Evolutionary conservation across 2,888 invertebrate species (phyloP).

Genomic region (Dicyrtoma fusca): DNA sequence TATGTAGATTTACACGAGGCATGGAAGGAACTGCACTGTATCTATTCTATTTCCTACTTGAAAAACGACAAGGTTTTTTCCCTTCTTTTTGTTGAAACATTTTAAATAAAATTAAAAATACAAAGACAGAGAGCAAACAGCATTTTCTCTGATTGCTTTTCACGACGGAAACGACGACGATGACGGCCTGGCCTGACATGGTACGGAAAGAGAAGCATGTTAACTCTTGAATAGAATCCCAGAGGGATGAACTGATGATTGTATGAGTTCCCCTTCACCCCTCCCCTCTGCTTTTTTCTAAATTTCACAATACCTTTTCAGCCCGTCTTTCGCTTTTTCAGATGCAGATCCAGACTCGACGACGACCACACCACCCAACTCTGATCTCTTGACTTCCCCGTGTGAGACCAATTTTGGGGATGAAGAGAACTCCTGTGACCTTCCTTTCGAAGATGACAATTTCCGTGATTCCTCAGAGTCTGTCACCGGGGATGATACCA

Average conservation of each 20-base stretch:
- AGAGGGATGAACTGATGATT: constrained; percentile 19
- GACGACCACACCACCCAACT: constrained; percentile 56
- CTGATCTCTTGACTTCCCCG: constrained; percentile 56
- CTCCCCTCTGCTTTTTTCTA: neutral
- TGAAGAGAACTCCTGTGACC: constrained; percentile 57
- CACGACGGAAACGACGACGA: neutral
- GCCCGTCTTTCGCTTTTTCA: constrained; percentile 31
- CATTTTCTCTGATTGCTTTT: constrained; percentile 49
- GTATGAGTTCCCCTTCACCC: constrained; percentile 19
- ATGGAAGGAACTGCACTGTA: neutral
- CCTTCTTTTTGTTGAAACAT: constrained; percentile 35
- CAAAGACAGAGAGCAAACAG: constrained; percentile 48
- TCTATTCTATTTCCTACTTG: neutral
- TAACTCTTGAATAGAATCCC: constrained; percentile 41
- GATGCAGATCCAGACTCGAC: constrained; percentile 57
- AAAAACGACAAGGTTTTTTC: neutral
- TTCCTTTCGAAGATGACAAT: constrained; percentile 55
- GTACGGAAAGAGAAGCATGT: neutral
- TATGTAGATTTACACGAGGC: no score
- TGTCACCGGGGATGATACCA: constrained; percentile 55
- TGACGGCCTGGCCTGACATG: constrained; percentile 7
- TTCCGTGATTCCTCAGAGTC: constrained; percentile 56
- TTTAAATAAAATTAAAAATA: constrained; percentile 53
- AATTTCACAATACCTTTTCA: constrained; percentile 17
- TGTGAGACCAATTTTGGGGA: constrained; percentile 56